Evolutionary conservation across 1,140 invertebrate species (phyloP), one percentile per base, ranked within the genome.

Genomic region (Ctenoplectra terminalis): DNA sequence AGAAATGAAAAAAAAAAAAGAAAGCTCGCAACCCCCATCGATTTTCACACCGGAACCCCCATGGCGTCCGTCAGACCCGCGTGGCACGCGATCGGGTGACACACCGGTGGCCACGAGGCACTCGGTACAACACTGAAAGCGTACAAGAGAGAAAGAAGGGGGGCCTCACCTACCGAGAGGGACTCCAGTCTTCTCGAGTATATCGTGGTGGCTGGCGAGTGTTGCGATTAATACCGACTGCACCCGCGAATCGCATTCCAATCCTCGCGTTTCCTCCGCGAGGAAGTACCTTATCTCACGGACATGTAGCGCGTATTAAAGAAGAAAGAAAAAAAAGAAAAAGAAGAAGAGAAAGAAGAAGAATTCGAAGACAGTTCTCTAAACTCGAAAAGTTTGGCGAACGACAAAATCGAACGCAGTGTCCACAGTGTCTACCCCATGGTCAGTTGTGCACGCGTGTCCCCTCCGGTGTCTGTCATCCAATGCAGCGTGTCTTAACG

Each of bases 151-250:
- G 85, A 80, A 71, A 79, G 61, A 89, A 88, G 87, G 86, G 84
- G 85, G 88, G 86, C 87, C 89, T 88, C 89, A 89, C 87, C 90
- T 91, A 90, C 87, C 89, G 84, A 88, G 90, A 87, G 90, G 87
- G 89, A 88, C 90, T 90, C 87, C 90, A 91, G 90, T 91, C 90
- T 90, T 90, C 89, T 90, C 87, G 85, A 90, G 90, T 88, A 83
- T 90, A 90, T 86, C 87, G 90, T 84, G 75, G 84, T 87, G 88
- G 88, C 63, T 85, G 86, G 90, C 73, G 87, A 87, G 86, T 81
- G 72, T 82, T 87, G 85, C 89, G 81, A 89, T 90, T 91, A 87
- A 83, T 86, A 87, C 81, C 70, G 83, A 81, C 83, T 81, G 87
- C 80, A 77, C 83, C 83, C 87, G 86, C 88, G 78, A 84, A 71